A percentile compares a stretch with the other conserved stretches of the same genome.
These are phyloP conservation scores for Elegia similella DNA, from an alignment of 2,888 invertebrate genomes.

Conservation along the genomic window DNA sequence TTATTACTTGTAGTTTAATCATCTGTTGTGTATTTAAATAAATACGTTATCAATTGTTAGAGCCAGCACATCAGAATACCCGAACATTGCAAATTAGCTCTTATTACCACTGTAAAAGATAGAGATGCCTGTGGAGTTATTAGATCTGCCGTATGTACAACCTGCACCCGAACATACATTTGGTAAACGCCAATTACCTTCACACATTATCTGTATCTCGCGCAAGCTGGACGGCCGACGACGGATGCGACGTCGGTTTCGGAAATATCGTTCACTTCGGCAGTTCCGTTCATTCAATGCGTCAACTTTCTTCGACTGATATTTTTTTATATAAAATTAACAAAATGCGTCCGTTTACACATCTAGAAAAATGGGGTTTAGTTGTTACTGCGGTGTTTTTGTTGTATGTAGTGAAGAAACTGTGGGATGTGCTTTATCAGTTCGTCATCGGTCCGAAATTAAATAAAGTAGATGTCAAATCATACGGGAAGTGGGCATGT, in stretches of 20 bases:
- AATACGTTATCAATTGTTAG: too few species aligned
- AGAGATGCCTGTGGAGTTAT: too few species aligned
- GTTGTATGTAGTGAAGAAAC: slow-evolving; percentile 42
- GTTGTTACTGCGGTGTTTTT: slow-evolving; percentile 60
- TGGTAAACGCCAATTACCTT: not conserved
- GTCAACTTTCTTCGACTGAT: slow-evolving; percentile 64
- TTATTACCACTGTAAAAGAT: too few species aligned
- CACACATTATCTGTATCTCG: slow-evolving; percentile 7
- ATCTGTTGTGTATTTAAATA: too few species aligned
- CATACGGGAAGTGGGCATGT: slow-evolving; percentile 91
- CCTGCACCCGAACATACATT: not conserved
- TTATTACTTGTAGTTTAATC: too few species aligned
- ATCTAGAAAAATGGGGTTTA: slow-evolving; percentile 73
- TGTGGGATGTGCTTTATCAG: slow-evolving; percentile 49
- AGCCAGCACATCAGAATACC: too few species aligned
- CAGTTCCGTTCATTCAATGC: slow-evolving; percentile 31
- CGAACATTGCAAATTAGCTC: too few species aligned
- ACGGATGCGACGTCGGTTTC: slow-evolving; percentile 3
- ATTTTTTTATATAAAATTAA: slow-evolving; percentile 21
- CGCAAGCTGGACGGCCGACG: slow-evolving; percentile 7
- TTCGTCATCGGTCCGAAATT: slow-evolving; percentile 79
- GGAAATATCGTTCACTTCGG: slow-evolving; percentile 32
- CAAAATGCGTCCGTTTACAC: slow-evolving; percentile 47
- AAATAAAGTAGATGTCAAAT: slow-evolving; percentile 83
- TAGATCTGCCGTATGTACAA: not conserved